Evolutionary conservation across 2,888 invertebrate species (phyloP).

Genomic region (Tenthredo livida): DNA sequence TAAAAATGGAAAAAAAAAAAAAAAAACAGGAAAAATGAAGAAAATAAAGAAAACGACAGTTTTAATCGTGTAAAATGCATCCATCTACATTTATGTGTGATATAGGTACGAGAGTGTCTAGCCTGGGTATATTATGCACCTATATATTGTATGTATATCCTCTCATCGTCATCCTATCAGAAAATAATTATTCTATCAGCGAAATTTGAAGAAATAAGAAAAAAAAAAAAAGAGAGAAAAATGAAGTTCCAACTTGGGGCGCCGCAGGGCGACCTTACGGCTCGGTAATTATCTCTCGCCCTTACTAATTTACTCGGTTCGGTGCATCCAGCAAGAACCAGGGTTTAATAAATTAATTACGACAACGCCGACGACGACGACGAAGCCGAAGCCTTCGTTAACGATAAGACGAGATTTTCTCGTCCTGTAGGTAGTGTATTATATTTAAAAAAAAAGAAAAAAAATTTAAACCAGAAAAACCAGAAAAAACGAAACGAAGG

Average conservation of each 20-base stretch:
- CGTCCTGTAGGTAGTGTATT: neutral
- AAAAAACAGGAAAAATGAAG: neutral
- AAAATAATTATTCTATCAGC: neutral
- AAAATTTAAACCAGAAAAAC: neutral
- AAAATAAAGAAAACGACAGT: neutral
- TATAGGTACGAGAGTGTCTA: neutral
- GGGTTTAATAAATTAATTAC: constrained; percentile 80
- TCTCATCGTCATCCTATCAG: neutral
- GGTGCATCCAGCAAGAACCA: constrained; percentile 19
- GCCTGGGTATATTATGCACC: neutral
- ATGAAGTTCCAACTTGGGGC: neutral
- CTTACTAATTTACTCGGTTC: constrained; percentile 28
- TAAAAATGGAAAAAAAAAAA: neutral
- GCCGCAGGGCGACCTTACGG: constrained; percentile 25
- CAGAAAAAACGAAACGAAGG: neutral
- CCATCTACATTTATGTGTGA: neutral
- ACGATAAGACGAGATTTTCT: constrained; percentile 12
- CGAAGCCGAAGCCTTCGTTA: constrained; percentile 6
- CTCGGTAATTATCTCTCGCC: constrained; percentile 31
- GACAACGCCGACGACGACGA: constrained; percentile 83
- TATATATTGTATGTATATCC: neutral
- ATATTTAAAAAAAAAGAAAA: neutral
- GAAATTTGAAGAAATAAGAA: neutral
- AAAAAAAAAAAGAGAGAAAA: neutral
- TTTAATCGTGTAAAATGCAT: neutral